These are phyloP conservation scores for Ariolimax columbianus DNA, from an alignment of 2,888 invertebrate genomes.

Conservation along the genomic window DNA sequence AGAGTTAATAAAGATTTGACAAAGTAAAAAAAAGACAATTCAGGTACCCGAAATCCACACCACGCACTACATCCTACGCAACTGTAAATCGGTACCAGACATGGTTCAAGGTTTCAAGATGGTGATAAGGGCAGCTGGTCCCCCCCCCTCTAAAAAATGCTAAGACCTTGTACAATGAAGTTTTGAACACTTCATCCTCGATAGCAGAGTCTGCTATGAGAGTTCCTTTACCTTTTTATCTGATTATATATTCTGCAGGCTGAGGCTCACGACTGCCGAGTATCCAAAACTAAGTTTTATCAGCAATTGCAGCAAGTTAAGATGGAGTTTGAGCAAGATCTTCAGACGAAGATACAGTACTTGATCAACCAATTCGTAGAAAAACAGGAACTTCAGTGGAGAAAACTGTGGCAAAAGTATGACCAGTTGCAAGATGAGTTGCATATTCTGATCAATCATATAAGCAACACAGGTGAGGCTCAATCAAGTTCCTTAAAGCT, in stretches of 20 bases:
- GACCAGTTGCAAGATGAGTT: neutral
- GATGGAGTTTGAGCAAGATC: neutral
- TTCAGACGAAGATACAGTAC: neutral
- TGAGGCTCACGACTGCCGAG: neutral
- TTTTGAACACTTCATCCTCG: no score
- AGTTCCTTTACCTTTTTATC: no score
- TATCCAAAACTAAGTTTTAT: neutral
- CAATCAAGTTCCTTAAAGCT: constrained; percentile 3
- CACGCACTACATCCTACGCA: no score
- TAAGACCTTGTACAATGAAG: no score
- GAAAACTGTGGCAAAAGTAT: neutral
- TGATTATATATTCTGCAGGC: neutral
- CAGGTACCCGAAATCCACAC: no score
- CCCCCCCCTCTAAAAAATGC: no score
- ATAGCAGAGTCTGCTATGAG: no score
- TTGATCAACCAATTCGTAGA: neutral
- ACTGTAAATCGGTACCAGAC: no score
- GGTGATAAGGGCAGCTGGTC: no score
- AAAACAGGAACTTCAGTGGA: neutral
- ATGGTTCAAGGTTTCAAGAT: no score
- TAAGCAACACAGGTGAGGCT: neutral
- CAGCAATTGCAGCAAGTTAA: neutral
- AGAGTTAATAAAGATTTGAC: no score
- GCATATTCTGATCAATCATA: neutral
- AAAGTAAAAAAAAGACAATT: no score